Conservation (phyloP, 2,888 invertebrate genomes). For the Drosophila picticornis region DNA sequence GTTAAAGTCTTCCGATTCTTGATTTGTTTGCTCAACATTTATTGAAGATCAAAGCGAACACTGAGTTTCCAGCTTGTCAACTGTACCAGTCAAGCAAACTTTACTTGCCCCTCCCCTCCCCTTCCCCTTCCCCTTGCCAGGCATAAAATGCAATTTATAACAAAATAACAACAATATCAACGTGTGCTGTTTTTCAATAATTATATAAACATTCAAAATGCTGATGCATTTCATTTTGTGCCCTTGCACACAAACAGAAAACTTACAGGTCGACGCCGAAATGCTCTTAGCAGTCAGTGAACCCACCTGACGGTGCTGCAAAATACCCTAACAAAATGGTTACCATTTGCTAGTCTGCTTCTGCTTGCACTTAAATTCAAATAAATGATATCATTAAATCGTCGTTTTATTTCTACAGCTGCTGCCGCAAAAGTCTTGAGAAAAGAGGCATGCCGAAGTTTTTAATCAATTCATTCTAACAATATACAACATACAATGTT, state of each 20-base stretch:
- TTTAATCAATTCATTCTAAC: neutral
- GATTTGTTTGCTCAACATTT: slow-evolving; percentile 76
- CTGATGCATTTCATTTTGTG: slow-evolving; percentile 19
- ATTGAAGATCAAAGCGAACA: slow-evolving; percentile 73
- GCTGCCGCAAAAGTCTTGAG: neutral
- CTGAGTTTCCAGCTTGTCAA: slow-evolving; percentile 61
- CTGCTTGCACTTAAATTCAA: neutral
- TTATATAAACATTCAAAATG: slow-evolving; percentile 58
- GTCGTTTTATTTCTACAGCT: neutral
- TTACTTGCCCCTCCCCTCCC: neutral
- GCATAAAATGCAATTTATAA: neutral
- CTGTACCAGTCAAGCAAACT: slow-evolving; percentile 5
- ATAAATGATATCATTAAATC: neutral
- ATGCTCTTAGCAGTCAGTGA: neutral
- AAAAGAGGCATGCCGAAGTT: neutral
- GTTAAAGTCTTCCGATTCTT: slow-evolving; percentile 51
- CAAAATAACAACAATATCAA: slow-evolving; percentile 40
- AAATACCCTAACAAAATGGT: neutral
- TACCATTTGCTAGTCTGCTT: neutral
- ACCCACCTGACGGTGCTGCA: accelerated
- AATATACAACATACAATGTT: slow-evolving; percentile 23
- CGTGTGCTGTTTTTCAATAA: slow-evolving; percentile 47
- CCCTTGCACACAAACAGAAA: neutral
- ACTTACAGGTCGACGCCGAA: neutral
- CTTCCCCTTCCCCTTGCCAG: accelerated